Conservation (phyloP, 1,140 invertebrate genomes). For the Dufourea novaeangliae region DNA sequence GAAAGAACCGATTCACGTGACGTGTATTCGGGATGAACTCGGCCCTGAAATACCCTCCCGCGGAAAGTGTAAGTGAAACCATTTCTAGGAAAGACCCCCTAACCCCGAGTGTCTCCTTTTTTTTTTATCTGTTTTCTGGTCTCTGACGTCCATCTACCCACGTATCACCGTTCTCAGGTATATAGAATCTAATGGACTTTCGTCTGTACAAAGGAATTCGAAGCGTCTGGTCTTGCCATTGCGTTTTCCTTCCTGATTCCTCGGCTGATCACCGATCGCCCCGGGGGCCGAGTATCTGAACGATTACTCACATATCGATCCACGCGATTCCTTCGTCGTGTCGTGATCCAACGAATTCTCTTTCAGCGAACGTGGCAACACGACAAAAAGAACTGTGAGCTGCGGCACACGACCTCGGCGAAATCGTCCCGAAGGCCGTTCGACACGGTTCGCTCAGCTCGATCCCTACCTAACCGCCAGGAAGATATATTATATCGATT, state of each 20-base stretch:
- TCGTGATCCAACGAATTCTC: no score
- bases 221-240: not conserved
- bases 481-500: conserved; percentile 73
- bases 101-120: no score
- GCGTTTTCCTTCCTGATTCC: not conserved
- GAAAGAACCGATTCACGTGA: conserved; percentile 44
- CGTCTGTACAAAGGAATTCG: not conserved
- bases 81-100: conserved; percentile 24
- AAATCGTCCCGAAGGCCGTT: conserved; percentile 75
- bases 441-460: conserved; percentile 36
- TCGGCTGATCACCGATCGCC: not conserved
- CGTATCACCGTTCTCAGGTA: no score
- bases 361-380: conserved; percentile 1
- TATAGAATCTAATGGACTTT: not conserved
- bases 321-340: no score
- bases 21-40: conserved; percentile 65
- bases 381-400: conserved; percentile 15
- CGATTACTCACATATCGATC: no score
- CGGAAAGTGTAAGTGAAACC: conserved; percentile 67
- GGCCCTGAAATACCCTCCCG: conserved; percentile 51
- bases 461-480: conserved; percentile 35
- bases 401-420: conserved; percentile 65
- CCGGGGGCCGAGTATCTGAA: not conserved
- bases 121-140: no score
- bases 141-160: no score